phyloP scores from a whole-genome alignment of 2,888 invertebrate species.

The Lomographa bimaculata region DNA sequence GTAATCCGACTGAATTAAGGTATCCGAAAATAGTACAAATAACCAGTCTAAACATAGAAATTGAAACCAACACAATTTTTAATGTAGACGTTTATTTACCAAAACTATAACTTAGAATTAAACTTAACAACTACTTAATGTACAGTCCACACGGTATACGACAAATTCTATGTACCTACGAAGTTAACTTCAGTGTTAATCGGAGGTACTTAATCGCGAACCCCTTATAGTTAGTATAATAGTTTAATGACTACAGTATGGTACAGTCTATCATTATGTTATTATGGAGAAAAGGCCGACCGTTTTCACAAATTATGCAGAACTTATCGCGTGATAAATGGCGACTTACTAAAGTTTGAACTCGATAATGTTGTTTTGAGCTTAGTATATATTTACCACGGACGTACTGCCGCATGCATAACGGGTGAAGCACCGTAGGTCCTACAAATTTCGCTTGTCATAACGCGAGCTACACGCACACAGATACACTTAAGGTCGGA shows the following conservation, averaged over 20 bases:
- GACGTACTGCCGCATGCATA: no score
- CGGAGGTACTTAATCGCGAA: constrained; percentile 22
- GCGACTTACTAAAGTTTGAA: no score
- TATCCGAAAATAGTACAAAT: no score
- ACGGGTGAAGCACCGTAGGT: no score
- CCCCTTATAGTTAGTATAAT: constrained; percentile 14
- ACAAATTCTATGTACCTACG: constrained; percentile 25
- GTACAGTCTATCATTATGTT: constrained; percentile 22
- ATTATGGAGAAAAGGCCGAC: constrained; percentile 21
- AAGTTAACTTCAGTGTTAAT: constrained; percentile 18
- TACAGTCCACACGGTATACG: constrained; percentile 49
- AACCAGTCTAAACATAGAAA: no score
- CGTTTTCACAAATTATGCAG: constrained; percentile 14
- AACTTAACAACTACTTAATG: constrained; percentile 27
- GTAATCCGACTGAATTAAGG: no score
- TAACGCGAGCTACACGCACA: no score
- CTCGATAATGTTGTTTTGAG: no score
- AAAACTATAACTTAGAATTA: constrained; percentile 19
- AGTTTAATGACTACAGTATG: constrained; percentile 20
- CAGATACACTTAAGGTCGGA: no score
- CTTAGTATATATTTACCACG: no score
- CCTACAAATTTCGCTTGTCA: no score
- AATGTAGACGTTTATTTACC: constrained; percentile 15
- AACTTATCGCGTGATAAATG: not conserved
- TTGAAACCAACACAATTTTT: no score